phyloP scores from a whole-genome alignment of 2,888 invertebrate species.

The Parapristionchus giblindavisi region DNA sequence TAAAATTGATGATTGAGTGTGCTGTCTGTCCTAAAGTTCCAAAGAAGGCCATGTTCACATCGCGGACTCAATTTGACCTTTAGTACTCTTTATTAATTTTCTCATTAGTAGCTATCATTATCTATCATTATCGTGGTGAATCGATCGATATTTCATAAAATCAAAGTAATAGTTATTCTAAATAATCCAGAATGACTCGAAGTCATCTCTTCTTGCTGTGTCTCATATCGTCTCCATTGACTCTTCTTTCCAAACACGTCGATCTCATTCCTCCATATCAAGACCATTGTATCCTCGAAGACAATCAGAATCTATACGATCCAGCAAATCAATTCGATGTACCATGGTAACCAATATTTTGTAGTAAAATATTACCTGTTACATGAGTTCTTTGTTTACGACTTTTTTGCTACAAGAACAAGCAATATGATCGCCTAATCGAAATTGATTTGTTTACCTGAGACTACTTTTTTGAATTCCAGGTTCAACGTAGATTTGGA shows the following conservation, averaged over 20 bases:
- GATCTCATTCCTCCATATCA: conserved; percentile 58
- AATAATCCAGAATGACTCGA: neutral
- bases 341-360: conserved; percentile 59
- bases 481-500: conserved; percentile 66
- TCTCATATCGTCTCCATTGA: conserved; percentile 2
- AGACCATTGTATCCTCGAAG: conserved; percentile 63
- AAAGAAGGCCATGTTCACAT: too few relatives aligned
- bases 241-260: conserved; percentile 48
- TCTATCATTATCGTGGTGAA: neutral
- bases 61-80: too few relatives aligned
- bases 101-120: too few relatives aligned
- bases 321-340: conserved; percentile 52
- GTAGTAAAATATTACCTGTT: neutral
- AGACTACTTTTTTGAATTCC: conserved; percentile 19
- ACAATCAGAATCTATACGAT: conserved; percentile 59
- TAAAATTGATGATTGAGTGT: too few relatives aligned
- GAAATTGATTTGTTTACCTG: neutral
- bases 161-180: neutral
- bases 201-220: neutral
- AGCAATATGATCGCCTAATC: neutral
- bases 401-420: neutral
- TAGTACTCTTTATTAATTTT: too few relatives aligned
- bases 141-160: neutral
- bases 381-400: neutral
- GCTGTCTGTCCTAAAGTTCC: too few relatives aligned